These are phyloP conservation scores for Morone chrysops DNA, from an alignment of 2,113 vertebrate species.

Conservation along the genomic window DNA sequence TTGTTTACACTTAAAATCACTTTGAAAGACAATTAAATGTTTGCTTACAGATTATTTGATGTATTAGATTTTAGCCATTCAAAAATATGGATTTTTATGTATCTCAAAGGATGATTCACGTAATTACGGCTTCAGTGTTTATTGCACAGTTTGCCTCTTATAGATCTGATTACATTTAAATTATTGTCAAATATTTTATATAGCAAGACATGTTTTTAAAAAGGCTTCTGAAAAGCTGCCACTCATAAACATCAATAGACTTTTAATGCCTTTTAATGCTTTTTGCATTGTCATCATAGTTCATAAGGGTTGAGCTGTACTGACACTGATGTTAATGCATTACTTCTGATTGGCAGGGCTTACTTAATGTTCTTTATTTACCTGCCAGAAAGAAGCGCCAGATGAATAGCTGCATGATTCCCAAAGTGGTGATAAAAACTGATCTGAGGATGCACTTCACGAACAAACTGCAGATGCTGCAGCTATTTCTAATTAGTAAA, in stretches of 20 bases:
- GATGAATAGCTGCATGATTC: neutral
- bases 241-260: neutral
- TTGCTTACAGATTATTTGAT: no score
- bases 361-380: neutral
- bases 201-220: neutral
- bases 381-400: neutral
- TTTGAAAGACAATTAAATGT: neutral
- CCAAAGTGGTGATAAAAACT: neutral
- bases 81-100: no score
- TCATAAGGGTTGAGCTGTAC: neutral
- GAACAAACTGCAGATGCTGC: conserved; percentile 22
- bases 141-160: no score
- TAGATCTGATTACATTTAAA: no score
- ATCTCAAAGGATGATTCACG: no score
- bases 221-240: neutral
- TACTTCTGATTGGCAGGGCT: neutral
- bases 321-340: neutral
- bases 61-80: no score
- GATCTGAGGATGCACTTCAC: neutral
- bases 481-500: conserved; percentile 35
- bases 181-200: neutral
- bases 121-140: no score
- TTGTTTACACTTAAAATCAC: neutral
- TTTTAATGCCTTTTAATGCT: neutral
- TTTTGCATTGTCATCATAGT: neutral